phyloP scores from a whole-genome alignment of 2,888 invertebrate species.

The Drosophila nigricruria region DNA sequence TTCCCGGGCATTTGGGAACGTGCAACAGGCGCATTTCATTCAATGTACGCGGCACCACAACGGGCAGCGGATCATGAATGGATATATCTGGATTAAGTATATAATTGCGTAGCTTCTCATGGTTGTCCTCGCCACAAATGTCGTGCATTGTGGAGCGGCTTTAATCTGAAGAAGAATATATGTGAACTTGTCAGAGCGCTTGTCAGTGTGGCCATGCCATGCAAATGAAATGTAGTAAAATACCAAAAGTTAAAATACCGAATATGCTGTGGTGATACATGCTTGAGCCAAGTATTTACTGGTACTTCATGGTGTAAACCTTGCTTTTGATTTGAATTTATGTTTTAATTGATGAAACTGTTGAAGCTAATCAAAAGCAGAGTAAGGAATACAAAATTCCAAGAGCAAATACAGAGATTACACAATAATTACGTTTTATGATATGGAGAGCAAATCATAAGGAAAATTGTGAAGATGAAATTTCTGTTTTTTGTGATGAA shows the following conservation, averaged over 20 bases:
- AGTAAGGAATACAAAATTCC: neutral
- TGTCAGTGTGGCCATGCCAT: constrained; percentile 22
- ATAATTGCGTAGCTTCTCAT: constrained; percentile 74
- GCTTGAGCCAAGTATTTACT: neutral
- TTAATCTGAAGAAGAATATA: neutral
- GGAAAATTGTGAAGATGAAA: neutral
- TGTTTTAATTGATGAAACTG: neutral
- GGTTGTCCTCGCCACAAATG: constrained; percentile 57
- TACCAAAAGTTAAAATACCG: constrained; percentile 11
- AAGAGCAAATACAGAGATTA: neutral
- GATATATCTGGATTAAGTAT: constrained; percentile 83
- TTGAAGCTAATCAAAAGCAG: neutral
- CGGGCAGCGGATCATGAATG: constrained; percentile 83
- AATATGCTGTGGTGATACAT: neutral
- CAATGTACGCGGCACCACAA: constrained; percentile 78
- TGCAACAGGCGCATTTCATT: constrained; percentile 78
- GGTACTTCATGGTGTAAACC: neutral
- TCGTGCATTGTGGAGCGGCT: constrained; percentile 37
- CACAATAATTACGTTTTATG: neutral
- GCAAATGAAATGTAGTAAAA: neutral
- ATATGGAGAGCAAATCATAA: neutral
- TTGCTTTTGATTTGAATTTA: neutral
- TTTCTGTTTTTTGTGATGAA: neutral
- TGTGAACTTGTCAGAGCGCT: neutral
- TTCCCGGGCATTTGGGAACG: constrained; percentile 76